Conservation (phyloP, 92 coral and sea anemone species). For the Isaurus tuberculatus region DNA sequence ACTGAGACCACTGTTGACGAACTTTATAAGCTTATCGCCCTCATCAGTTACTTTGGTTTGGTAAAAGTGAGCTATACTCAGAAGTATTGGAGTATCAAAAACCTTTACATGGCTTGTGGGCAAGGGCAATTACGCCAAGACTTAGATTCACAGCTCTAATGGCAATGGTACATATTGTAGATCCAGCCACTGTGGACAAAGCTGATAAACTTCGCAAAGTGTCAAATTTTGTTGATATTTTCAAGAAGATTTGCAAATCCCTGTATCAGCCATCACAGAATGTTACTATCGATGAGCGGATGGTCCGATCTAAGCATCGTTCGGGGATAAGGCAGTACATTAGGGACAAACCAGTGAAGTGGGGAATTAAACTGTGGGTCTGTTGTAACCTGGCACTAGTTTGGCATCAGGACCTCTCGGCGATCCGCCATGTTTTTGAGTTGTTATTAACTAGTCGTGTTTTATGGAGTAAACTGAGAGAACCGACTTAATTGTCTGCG, state of each 20-base stretch:
- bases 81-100: constrained; percentile 75
- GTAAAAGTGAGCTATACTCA: constrained; percentile 57
- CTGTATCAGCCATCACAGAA: constrained; percentile 74
- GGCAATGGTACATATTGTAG: constrained; percentile 75
- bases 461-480: no score
- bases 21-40: constrained; percentile 65
- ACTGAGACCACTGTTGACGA: constrained; percentile 65
- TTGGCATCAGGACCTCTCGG: no score
- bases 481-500: no score
- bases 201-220: constrained; percentile 68
- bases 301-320: constrained; percentile 70
- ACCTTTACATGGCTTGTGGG: constrained; percentile 85
- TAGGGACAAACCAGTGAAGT: constrained; percentile 57
- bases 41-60: constrained; percentile 68
- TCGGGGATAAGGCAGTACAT: constrained; percentile 71
- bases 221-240: constrained; percentile 48
- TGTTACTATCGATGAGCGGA: constrained; percentile 70
- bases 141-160: constrained; percentile 59
- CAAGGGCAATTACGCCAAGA: constrained; percentile 56
- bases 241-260: constrained; percentile 55
- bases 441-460: no score
- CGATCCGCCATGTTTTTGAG: no score
- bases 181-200: constrained; percentile 56
- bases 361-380: constrained; percentile 72
- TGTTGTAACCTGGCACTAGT: no score